Evolutionary conservation across 2,797 vertebrate species (phyloP).

Genomic region (Acropternis orthonyx): DNA sequence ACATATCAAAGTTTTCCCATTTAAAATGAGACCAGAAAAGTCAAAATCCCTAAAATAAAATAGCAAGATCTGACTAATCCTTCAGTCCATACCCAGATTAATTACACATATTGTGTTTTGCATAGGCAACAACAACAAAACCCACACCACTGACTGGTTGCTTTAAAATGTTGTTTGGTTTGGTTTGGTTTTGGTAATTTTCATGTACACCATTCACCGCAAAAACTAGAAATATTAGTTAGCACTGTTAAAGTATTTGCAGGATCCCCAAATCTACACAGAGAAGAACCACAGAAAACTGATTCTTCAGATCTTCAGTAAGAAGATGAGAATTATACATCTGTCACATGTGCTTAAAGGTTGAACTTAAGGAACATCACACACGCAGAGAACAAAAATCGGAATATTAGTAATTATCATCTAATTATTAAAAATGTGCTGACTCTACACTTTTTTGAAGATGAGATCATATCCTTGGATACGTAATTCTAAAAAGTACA

Average conservation of each 20-base stretch:
- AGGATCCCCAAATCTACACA: background rate
- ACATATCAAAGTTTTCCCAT: background rate
- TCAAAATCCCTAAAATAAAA: background rate
- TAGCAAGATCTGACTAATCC: background rate
- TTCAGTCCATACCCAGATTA: background rate
- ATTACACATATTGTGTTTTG: background rate
- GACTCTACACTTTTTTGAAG: background rate
- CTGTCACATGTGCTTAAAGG: background rate
- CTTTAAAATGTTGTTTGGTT: background rate
- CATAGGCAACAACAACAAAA: background rate
- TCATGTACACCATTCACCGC: background rate
- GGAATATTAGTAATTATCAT: background rate
- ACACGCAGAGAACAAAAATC: background rate
- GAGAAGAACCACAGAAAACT: background rate
- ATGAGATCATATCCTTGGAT: background rate
- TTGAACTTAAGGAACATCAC: background rate
- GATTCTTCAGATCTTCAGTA: background rate
- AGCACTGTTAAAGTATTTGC: background rate
- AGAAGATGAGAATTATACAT: background rate
- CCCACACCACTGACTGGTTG: fast-evolving
- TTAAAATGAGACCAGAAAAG: background rate
- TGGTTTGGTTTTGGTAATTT: background rate
- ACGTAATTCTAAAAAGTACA: background rate
- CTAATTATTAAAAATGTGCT: background rate
- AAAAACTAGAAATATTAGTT: background rate